Evolutionary conservation across 2,797 vertebrate species (phyloP), one percentile per base, ranked within the genome.

Genomic region (Acropternis orthonyx): DNA sequence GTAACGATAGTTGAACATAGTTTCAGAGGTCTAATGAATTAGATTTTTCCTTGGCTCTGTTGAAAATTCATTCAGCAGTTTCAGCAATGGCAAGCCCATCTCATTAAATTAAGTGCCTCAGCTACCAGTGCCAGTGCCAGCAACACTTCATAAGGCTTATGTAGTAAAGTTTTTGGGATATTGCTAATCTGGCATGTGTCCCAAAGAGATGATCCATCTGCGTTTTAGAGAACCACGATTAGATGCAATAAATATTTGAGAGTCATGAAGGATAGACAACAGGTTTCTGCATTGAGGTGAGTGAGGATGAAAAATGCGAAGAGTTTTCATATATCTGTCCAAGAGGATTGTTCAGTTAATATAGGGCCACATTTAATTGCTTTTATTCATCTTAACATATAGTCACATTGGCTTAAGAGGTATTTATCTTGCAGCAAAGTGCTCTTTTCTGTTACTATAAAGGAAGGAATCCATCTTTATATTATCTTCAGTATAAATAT

Each of bases 21-120:
- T 96, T 97, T 96, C 96, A 96, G 94, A 97, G 84, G 94, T 83
- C 91, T 97, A 96, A 97, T 97, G 94, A 97, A 98, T 98, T 96
- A 97, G 82, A 95, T 97, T 98, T 93, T 97, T 97, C 88, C 92
- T 94, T 93, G 88, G 92, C 96, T 96, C 89, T 56, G 65, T 74
- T 89, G 93, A 94, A 97, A 97, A 82, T 87, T 67, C 91, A 85
- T 95, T 98, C 97, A 98, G 98, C 97, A 98, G 96, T 98, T 98
- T 98, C 96, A 97, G 93, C 93, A 96, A 95, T 95, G 92, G 89
- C 96, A 97, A 95, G 30, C 94, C 97, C 85, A 46, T 96, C 96
- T 98, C 97, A 98, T 98, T 98, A 98, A 98, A 98, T 97, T 97
- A 98, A 98, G 97, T 98, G 96, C 93, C 80, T 92, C 78, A 78